These are phyloP conservation scores for Allacma fusca DNA, from an alignment of 2,888 invertebrate species.

Conservation along the genomic window DNA sequence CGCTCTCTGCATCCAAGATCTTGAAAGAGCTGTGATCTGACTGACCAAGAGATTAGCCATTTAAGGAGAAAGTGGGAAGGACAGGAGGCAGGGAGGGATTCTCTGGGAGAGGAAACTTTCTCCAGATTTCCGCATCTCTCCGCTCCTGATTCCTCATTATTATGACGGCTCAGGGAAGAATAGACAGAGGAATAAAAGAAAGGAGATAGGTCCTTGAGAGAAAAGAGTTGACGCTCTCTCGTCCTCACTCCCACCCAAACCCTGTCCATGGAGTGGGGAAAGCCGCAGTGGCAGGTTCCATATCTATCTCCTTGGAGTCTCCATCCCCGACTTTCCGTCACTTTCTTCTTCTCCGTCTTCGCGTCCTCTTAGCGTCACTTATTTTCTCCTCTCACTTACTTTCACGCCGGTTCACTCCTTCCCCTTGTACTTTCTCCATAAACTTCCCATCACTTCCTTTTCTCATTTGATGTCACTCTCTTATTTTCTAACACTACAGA, in stretches of 20 bases:
- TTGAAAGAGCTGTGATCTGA: conserved; percentile 40
- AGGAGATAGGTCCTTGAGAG: not conserved
- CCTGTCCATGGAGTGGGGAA: not conserved
- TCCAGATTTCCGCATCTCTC: conserved; percentile 9
- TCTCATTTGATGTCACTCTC: no score
- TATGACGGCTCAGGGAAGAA: conserved; percentile 18
- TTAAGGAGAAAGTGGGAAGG: conserved; percentile 20
- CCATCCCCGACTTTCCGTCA: no score
- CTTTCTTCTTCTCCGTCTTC: no score
- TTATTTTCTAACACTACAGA: no score
- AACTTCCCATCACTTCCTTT: no score
- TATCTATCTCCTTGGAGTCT: no score
- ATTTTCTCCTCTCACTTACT: no score
- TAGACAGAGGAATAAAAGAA: conserved; percentile 1
- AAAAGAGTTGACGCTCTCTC: not conserved
- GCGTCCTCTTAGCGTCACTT: no score
- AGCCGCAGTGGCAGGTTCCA: no score
- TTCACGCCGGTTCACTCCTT: no score
- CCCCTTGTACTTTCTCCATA: no score
- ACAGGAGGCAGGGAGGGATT: not conserved
- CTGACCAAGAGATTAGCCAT: conserved; percentile 42
- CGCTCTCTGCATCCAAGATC: not conserved
- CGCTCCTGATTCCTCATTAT: conserved; percentile 32
- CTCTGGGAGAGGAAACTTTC: conserved; percentile 11
- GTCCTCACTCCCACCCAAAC: not conserved